These are phyloP conservation scores for Orientallactaga sibirica DNA, from an alignment of 2,797 vertebrate species.

Conservation along the genomic window DNA sequence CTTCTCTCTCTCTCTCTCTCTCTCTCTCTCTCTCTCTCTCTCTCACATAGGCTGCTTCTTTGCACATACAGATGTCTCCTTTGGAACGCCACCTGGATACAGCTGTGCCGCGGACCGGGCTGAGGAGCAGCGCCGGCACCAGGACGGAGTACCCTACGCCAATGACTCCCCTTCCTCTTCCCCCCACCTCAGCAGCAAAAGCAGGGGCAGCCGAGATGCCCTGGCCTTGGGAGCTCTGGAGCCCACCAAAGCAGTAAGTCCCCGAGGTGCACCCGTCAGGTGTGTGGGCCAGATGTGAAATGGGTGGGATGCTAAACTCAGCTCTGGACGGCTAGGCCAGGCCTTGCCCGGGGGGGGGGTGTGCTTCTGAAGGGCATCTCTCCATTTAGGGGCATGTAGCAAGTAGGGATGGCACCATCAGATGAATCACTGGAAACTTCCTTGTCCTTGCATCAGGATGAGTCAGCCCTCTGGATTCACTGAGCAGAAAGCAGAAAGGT, in stretches of 20 bases:
- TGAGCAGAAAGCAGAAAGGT: too few relatives aligned
- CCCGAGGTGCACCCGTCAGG: neutral
- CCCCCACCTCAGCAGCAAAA: constrained; percentile 92
- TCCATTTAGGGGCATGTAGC: neutral
- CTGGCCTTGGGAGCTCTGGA: constrained; percentile 92
- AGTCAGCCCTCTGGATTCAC: too few relatives aligned
- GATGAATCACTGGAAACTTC: too few relatives aligned
- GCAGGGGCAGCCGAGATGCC: constrained; percentile 91
- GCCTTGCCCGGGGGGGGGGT: neutral
- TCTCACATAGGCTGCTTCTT: neutral
- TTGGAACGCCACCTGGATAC: constrained; percentile 91
- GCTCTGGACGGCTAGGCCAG: neutral
- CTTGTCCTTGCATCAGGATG: too few relatives aligned
- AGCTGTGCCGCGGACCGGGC: constrained; percentile 91
- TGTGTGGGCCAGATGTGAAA: neutral
- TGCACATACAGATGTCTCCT: constrained; percentile 90
- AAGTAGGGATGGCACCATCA: neutral
- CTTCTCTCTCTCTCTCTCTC: neutral
- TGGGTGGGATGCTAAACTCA: neutral
- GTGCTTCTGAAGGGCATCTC: too few relatives aligned
- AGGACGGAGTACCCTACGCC: constrained; percentile 93
- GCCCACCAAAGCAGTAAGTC: constrained; percentile 93
- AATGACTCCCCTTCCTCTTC: constrained; percentile 94
- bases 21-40: neutral
- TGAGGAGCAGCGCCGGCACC: constrained; percentile 91